phyloP scores from a whole-genome alignment of 2,113 vertebrate genomes.

The Mormoops blainvillei region DNA sequence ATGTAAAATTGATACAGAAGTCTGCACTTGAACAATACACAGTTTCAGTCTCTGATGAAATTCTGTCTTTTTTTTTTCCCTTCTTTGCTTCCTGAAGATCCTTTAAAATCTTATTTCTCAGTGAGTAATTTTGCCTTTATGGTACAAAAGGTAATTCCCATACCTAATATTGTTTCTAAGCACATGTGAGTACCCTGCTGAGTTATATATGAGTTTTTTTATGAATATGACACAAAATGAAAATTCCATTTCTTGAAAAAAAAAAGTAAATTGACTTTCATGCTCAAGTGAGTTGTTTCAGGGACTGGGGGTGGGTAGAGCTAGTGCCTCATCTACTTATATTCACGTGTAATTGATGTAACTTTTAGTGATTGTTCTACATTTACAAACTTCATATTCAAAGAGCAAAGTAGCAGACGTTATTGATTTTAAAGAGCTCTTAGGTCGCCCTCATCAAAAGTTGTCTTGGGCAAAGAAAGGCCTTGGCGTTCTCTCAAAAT shows the following conservation, averaged over 20 bases:
- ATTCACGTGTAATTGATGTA: slow-evolving; percentile 76
- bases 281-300: slow-evolving; percentile 77
- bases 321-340: slow-evolving; percentile 46
- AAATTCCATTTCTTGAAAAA: slow-evolving; percentile 81
- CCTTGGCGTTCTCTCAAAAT: background rate
- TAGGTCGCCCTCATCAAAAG: background rate
- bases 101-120: slow-evolving; percentile 79
- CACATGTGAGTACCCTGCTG: slow-evolving; percentile 81
- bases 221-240: slow-evolving; percentile 80
- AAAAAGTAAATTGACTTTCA: slow-evolving; percentile 80
- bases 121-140: slow-evolving; percentile 83
- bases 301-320: slow-evolving; percentile 48
- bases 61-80: slow-evolving; percentile 42
- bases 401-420: slow-evolving; percentile 28
- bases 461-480: slow-evolving; percentile 6
- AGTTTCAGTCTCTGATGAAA: slow-evolving; percentile 66
- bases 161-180: slow-evolving; percentile 84
- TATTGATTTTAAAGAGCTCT: slow-evolving; percentile 65
- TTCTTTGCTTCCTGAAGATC: slow-evolving; percentile 73
- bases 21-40: slow-evolving; percentile 60
- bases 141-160: slow-evolving; percentile 81
- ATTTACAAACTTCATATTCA: slow-evolving; percentile 54
- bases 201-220: slow-evolving; percentile 80
- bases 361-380: slow-evolving; percentile 64
- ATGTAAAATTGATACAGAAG: slow-evolving; percentile 73